phyloP scores from a whole-genome alignment of 2,888 invertebrate species.

The Adelphocoris suturalis region DNA sequence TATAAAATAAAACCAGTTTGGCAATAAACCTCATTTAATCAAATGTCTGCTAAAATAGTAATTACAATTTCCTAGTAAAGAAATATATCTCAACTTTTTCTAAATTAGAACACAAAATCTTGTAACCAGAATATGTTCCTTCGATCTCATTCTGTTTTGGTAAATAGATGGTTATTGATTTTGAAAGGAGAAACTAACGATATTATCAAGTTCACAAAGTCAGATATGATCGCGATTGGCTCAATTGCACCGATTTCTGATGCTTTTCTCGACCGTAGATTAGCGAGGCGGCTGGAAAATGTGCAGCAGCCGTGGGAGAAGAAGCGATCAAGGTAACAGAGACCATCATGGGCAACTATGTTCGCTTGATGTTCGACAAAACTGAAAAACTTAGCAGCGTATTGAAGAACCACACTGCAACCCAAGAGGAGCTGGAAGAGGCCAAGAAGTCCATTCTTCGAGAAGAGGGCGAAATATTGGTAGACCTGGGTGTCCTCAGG shows the following conservation, averaged over 20 bases:
- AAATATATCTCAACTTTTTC: too few species aligned
- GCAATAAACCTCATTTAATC: too few species aligned
- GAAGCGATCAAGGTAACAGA: slow-evolving; percentile 36
- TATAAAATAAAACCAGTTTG: too few species aligned
- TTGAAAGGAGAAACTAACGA: too few species aligned
- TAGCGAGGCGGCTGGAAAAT: slow-evolving; percentile 60
- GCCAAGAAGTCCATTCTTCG: not conserved
- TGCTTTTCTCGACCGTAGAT: slow-evolving; percentile 7
- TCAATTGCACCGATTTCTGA: not conserved
- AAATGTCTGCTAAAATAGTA: too few species aligned
- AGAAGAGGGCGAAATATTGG: slow-evolving; percentile 41
- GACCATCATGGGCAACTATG: slow-evolving; percentile 45
- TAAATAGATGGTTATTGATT: too few species aligned
- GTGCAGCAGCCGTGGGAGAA: slow-evolving; percentile 39
- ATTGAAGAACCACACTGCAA: slow-evolving; percentile 47
- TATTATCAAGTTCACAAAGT: too few species aligned
- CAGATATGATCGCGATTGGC: not conserved
- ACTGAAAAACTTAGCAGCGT: slow-evolving; percentile 29
- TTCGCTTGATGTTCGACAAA: slow-evolving; percentile 46
- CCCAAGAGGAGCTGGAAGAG: not conserved
- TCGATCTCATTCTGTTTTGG: too few species aligned
- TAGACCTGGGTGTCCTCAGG: slow-evolving; percentile 43
- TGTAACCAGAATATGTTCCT: too few species aligned
- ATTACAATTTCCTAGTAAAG: too few species aligned
- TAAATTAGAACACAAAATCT: too few species aligned